Evolutionary conservation across 2,888 invertebrate genomes (phyloP).

Genomic region (Cosmia pyralina): DNA sequence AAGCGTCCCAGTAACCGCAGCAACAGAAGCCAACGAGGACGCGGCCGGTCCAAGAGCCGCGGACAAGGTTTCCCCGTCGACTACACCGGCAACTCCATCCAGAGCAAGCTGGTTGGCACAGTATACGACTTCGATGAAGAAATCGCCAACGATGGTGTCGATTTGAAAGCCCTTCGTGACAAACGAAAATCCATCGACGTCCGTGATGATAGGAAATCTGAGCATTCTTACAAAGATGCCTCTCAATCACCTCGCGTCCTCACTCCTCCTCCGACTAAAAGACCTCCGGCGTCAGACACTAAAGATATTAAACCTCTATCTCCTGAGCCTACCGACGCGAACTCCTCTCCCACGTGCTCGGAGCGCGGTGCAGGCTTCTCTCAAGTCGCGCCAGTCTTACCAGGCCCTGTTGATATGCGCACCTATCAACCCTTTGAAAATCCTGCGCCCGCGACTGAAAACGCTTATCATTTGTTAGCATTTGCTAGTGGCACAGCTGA

Average conservation of each 20-base stretch:
- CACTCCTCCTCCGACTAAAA: conserved; percentile 86
- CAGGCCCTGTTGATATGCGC: conserved; percentile 97
- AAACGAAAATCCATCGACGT: conserved; percentile 93
- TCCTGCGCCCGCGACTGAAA: conserved; percentile 89
- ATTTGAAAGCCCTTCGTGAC: conserved; percentile 94
- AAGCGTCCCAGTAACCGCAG: conserved; percentile 82
- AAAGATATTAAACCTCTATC: conserved; percentile 86
- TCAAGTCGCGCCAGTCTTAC: conserved; percentile 93
- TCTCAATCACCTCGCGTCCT: conserved; percentile 90
- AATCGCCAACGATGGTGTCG: conserved; percentile 93
- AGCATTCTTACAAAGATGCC: conserved; percentile 88
- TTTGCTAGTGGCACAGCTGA: conserved; percentile 93
- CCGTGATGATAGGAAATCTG: conserved; percentile 90
- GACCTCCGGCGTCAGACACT: conserved; percentile 80
- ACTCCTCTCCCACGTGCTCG: conserved; percentile 69
- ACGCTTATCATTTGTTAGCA: conserved; percentile 91
- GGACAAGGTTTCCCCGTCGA: conserved; percentile 83
- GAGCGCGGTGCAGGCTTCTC: conserved; percentile 79
- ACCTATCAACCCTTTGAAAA: conserved; percentile 93
- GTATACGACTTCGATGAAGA: conserved; percentile 97
- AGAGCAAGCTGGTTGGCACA: conserved; percentile 95
- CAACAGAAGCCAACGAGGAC: conserved; percentile 85
- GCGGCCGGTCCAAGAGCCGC: conserved; percentile 87
- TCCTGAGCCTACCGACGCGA: conserved; percentile 76
- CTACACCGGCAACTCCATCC: conserved; percentile 92